These are phyloP conservation scores for Serilophus lunatus DNA, from an alignment of 2,113 vertebrate species.

Conservation along the genomic window DNA sequence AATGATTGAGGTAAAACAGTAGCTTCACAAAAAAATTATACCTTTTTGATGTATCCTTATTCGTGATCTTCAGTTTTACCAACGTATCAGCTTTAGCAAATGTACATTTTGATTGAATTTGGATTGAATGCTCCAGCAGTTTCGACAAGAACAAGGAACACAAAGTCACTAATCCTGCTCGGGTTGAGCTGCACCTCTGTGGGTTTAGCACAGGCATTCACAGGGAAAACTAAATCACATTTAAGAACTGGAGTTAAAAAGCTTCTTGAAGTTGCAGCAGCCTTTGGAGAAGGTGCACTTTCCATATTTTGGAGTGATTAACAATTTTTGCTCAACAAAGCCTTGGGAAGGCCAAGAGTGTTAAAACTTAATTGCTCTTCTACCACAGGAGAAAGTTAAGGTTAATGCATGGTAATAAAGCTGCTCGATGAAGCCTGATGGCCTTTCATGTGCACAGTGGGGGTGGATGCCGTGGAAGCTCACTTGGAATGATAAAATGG, in stretches of 20 bases:
- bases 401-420: conserved; percentile 32
- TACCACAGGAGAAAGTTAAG: not conserved
- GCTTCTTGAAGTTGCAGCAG: not conserved
- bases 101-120: not conserved
- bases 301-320: not conserved
- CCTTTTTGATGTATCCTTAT: not conserved
- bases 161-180: not conserved
- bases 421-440: not conserved
- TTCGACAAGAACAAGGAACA: not conserved
- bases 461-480: not conserved
- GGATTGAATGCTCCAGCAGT: not conserved
- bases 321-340: not conserved
- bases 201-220: not conserved
- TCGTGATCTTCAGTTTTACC: not conserved
- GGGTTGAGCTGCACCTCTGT: not conserved
- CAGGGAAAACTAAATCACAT: not conserved
- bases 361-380: conserved; percentile 11
- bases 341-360: not conserved
- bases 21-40: not conserved
- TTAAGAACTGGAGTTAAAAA: not conserved
- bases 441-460: not conserved
- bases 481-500: not conserved
- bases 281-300: not conserved
- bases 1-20: not conserved
- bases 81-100: not conserved